These are phyloP conservation scores for Fregata magnificens DNA, from an alignment of 2,113 vertebrate genomes.

Conservation along the genomic window DNA sequence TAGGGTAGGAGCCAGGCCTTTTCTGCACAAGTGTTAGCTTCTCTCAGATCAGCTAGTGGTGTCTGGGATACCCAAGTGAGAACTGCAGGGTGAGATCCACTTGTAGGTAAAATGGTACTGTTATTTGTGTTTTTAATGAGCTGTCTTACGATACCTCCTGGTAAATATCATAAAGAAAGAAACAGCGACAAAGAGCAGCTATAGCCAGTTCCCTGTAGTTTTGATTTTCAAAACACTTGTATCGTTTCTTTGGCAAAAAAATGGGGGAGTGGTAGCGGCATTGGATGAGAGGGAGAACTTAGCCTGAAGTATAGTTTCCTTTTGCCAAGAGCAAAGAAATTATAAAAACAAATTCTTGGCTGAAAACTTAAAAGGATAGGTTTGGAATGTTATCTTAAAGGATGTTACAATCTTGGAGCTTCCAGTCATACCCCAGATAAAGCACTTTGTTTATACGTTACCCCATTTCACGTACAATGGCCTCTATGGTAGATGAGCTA, in stretches of 20 bases:
- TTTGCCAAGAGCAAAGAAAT: conserved; percentile 75
- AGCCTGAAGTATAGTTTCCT: conserved; percentile 34
- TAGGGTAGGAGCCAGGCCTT: background rate
- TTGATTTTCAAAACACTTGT: conserved; percentile 13
- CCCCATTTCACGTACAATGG: conserved; percentile 45
- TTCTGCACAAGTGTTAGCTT: background rate
- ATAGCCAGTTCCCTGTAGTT: background rate
- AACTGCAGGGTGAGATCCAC: background rate
- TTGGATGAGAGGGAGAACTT: background rate
- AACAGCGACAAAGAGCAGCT: background rate
- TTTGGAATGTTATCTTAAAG: conserved; percentile 83
- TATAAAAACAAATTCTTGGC: conserved; percentile 82
- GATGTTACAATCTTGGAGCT: conserved; percentile 68
- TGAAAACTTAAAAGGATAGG: conserved; percentile 75
- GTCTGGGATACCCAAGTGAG: background rate
- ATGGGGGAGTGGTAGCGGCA: background rate
- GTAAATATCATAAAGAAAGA: background rate
- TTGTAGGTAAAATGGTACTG: background rate
- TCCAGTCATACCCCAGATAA: conserved; percentile 76
- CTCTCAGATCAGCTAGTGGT: background rate
- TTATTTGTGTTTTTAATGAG: background rate
- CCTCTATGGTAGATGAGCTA: conserved; percentile 1
- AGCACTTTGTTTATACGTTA: conserved; percentile 73
- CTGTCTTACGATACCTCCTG: background rate
- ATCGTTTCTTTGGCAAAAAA: conserved; percentile 17